phyloP scores from a whole-genome alignment of 2,113 vertebrate species.

The Thalassoma bifasciatum region DNA sequence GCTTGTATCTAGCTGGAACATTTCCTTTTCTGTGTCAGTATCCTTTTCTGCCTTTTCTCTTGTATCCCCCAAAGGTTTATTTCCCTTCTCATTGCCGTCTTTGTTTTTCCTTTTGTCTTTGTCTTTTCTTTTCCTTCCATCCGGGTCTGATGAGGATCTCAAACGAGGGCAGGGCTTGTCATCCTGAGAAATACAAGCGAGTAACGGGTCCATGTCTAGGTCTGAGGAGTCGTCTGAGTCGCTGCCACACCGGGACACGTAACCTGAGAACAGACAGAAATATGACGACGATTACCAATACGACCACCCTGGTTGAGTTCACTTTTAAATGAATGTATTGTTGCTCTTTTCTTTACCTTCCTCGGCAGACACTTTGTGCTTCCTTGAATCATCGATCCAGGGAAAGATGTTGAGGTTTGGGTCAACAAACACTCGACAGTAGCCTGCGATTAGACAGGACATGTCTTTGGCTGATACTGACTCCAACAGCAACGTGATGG shows the following conservation, averaged over 20 bases:
- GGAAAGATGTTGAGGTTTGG: conserved; percentile 86
- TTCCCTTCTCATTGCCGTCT: conserved; percentile 36
- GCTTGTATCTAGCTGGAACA: neutral
- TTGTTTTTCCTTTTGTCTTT: conserved; percentile 40
- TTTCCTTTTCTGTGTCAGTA: conserved; percentile 46
- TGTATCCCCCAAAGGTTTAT: conserved; percentile 22
- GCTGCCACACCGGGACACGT: conserved; percentile 91
- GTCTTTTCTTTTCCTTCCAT: conserved; percentile 58
- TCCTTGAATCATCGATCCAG: conserved; percentile 84
- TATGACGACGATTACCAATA: neutral
- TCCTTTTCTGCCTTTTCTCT: conserved; percentile 59
- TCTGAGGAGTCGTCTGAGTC: conserved; percentile 93
- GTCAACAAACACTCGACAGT: conserved; percentile 90
- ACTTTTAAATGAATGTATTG: too few relatives aligned
- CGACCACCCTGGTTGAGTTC: too few relatives aligned
- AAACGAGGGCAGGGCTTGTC: conserved; percentile 46
- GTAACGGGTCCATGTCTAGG: conserved; percentile 82
- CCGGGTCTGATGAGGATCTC: conserved; percentile 69
- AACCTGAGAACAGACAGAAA: conserved; percentile 82
- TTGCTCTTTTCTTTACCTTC: conserved; percentile 85
- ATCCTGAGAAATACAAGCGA: conserved; percentile 38
- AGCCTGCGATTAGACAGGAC: conserved; percentile 91
- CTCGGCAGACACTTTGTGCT: conserved; percentile 90
- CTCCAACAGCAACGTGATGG: conserved; percentile 93
- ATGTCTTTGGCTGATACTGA: conserved; percentile 93